Evolutionary conservation across 92 coral and sea anemone species (phyloP).

Genomic region (Porites lobata): DNA sequence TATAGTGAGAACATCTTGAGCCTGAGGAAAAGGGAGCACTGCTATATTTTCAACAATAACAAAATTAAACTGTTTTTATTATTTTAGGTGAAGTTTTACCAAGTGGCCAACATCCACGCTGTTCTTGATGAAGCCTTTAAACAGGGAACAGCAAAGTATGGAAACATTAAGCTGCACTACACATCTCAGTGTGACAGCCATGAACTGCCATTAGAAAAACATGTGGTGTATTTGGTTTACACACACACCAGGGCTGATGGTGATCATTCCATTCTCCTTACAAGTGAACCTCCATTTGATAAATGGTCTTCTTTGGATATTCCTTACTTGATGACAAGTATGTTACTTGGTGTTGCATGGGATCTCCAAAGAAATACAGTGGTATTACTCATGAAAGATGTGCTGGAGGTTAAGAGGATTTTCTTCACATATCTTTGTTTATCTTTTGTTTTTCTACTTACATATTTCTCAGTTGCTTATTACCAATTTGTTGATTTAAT

Average conservation of each 20-base stretch:
- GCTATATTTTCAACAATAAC: not conserved
- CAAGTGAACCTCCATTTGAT: constrained; percentile 80
- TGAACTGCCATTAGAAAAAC: constrained; percentile 51
- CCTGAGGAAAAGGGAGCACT: not conserved
- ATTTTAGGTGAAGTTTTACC: constrained; percentile 68
- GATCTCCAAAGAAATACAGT: constrained; percentile 74
- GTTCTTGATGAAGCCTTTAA: constrained; percentile 60
- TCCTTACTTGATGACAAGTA: constrained; percentile 16
- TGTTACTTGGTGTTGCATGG: constrained; percentile 59
- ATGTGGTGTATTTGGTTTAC: constrained; percentile 66
- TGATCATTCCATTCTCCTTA: constrained; percentile 62
- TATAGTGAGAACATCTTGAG: too few species aligned
- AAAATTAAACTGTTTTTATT: not conserved
- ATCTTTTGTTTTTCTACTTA: too few species aligned
- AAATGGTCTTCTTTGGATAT: constrained; percentile 64
- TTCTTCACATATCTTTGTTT: not conserved
- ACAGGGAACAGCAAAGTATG: constrained; percentile 39
- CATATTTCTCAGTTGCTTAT: too few species aligned
- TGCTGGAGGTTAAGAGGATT: constrained; percentile 48
- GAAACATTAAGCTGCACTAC: constrained; percentile 71
- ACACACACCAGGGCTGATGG: constrained; percentile 34
- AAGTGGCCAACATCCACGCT: constrained; percentile 56
- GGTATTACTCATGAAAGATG: constrained; percentile 62
- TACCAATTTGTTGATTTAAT: too few species aligned
- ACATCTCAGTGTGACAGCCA: constrained; percentile 76